Evolutionary conservation across 1,140 invertebrate genomes (phyloP).

Genomic region (Euschistus heros): DNA sequence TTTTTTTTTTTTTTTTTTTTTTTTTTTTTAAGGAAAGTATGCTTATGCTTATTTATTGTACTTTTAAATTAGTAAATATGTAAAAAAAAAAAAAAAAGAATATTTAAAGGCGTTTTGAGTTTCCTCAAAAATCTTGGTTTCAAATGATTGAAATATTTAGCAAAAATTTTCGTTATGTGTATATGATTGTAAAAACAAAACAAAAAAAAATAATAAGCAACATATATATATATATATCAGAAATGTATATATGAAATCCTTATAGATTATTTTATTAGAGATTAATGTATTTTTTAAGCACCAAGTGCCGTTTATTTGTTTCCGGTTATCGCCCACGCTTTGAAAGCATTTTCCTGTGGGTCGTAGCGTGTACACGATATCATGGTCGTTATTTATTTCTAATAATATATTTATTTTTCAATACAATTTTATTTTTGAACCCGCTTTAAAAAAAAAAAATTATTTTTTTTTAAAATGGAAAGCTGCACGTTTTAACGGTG

Average conservation of each 20-base stretch:
- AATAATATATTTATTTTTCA: slow-evolving; percentile 10
- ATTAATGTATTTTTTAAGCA: slow-evolving; percentile 16
- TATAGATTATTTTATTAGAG: slow-evolving; percentile 15
- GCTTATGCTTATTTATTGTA: no score
- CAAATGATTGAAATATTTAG: no score
- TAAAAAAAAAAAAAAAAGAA: no score
- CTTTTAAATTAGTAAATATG: no score
- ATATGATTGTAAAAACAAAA: slow-evolving; percentile 10
- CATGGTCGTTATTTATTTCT: not conserved
- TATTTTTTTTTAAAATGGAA: no score
- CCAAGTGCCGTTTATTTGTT: slow-evolving; percentile 14
- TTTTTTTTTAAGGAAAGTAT: no score
- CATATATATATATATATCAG: not conserved
- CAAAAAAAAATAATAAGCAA: no score
- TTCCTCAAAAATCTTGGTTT: no score
- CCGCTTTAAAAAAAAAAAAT: not conserved
- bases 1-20: no score
- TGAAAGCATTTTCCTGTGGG: not conserved
- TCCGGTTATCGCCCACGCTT: not conserved
- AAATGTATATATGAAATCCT: slow-evolving; percentile 8
- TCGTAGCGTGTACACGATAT: not conserved
- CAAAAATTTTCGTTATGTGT: not conserved
- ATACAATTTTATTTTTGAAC: not conserved
- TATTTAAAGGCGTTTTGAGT: no score
- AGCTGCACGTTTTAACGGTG: not conserved